phyloP scores from a whole-genome alignment of 2,888 invertebrate genomes.

The Atethmia centrago region DNA sequence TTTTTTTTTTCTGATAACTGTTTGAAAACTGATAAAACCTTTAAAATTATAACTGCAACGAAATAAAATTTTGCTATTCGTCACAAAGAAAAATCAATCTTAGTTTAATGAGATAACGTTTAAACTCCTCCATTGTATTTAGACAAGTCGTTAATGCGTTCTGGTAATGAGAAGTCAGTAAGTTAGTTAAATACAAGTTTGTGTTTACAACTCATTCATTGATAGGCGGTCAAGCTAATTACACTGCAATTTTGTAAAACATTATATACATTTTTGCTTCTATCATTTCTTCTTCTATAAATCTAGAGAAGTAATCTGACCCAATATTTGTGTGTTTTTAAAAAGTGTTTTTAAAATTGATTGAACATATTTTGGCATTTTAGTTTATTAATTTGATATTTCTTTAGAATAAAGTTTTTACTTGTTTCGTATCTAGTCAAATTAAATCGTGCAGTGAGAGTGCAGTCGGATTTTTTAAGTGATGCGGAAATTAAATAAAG shows the following conservation, averaged over 20 bases:
- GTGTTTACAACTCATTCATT: conserved; percentile 27
- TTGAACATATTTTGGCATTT: not conserved
- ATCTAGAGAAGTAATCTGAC: not conserved
- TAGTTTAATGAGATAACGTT: not conserved
- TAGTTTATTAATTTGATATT: not conserved
- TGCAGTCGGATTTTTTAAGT: not conserved
- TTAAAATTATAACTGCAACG: not conserved
- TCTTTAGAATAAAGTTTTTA: not conserved
- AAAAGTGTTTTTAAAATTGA: not conserved
- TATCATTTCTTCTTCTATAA: too few relatives aligned
- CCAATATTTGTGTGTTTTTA: not conserved
- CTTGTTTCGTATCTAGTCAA: not conserved
- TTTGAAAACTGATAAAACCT: not conserved
- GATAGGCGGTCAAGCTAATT: not conserved
- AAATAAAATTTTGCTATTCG: not conserved
- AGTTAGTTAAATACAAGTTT: not conserved
- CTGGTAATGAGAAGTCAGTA: not conserved
- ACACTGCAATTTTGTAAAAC: not conserved
- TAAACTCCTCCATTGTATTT: not conserved
- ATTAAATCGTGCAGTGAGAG: conserved; percentile 1
- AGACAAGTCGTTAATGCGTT: not conserved
- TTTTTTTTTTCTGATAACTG: not conserved
- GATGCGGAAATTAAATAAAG: not conserved
- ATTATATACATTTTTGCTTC: not conserved
- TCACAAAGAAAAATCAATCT: not conserved